A percentile compares a stretch with the other conserved stretches of the same genome.
These are phyloP conservation scores for Pedionomus torquatus DNA, from an alignment of 2,113 vertebrate species.

Conservation along the genomic window DNA sequence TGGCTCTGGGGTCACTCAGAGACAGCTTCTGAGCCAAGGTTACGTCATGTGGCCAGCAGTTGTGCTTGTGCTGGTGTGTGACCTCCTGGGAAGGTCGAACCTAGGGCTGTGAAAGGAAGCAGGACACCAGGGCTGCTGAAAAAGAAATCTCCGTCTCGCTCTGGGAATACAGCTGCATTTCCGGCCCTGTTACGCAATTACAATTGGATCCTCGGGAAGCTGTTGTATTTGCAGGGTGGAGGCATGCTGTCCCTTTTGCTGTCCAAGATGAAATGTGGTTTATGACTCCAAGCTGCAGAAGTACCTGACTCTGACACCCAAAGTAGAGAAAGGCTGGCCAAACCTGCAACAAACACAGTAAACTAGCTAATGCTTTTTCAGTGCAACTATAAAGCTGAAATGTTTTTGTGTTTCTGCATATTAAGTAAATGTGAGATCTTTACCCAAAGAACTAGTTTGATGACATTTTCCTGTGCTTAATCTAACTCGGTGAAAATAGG, in stretches of 20 bases:
- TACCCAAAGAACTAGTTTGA: neutral
- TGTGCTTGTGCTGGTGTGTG: neutral
- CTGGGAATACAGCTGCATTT: neutral
- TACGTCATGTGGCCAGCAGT: neutral
- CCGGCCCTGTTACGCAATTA: neutral
- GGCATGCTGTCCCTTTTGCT: neutral
- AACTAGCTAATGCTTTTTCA: neutral
- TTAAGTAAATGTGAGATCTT: neutral
- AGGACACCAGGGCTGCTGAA: neutral
- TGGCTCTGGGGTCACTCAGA: neutral
- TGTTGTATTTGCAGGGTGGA: neutral
- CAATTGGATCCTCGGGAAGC: neutral
- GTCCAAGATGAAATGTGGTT: neutral
- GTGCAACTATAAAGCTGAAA: neutral
- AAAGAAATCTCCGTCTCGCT: neutral
- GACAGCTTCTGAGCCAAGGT: neutral
- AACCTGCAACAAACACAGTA: neutral
- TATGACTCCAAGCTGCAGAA: neutral
- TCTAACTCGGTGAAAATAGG: neutral
- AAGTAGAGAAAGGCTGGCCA: neutral
- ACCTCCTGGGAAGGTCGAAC: neutral
- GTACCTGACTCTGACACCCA: neutral
- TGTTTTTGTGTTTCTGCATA: neutral
- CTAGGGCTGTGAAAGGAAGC: neutral
- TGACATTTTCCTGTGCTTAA: neutral